phyloP scores from a whole-genome alignment of 2,113 vertebrate species.

The Pristiophorus japonicus region DNA sequence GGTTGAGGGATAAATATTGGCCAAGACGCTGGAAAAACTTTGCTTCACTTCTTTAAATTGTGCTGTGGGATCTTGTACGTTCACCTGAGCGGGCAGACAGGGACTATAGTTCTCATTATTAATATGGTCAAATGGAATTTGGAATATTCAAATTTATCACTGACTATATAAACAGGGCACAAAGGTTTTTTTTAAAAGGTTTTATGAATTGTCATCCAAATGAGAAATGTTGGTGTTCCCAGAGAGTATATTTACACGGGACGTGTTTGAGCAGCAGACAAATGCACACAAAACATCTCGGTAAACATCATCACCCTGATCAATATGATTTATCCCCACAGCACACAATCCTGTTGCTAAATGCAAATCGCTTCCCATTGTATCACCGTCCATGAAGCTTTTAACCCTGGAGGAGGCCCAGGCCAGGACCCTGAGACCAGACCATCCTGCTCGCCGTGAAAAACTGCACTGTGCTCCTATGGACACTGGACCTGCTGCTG shows the following conservation, averaged over 20 bases:
- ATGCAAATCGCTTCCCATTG: conserved; percentile 32
- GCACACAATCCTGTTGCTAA: conserved; percentile 18
- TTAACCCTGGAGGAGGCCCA: conserved; percentile 93
- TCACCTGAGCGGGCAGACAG: too few species aligned
- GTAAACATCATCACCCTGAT: neutral
- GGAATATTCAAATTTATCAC: neutral
- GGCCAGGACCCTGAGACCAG: conserved; percentile 75
- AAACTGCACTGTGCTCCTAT: conserved; percentile 39
- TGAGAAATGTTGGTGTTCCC: neutral
- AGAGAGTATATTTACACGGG: neutral
- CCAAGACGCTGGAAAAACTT: neutral
- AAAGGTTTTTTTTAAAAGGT: neutral
- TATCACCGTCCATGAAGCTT: conserved; percentile 79
- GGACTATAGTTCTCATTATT: neutral
- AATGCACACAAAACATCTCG: too few species aligned
- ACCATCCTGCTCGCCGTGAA: conserved; percentile 79
- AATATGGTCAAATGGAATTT: neutral
- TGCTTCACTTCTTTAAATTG: neutral
- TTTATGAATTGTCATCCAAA: neutral
- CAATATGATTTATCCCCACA: neutral
- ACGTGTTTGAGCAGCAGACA: neutral
- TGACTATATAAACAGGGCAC: neutral
- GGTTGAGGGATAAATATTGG: neutral
- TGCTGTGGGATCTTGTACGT: neutral
- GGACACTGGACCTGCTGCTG: conserved; percentile 71